phyloP scores from a whole-genome alignment of 2,888 invertebrate genomes.

The Autographa pulchrina region DNA sequence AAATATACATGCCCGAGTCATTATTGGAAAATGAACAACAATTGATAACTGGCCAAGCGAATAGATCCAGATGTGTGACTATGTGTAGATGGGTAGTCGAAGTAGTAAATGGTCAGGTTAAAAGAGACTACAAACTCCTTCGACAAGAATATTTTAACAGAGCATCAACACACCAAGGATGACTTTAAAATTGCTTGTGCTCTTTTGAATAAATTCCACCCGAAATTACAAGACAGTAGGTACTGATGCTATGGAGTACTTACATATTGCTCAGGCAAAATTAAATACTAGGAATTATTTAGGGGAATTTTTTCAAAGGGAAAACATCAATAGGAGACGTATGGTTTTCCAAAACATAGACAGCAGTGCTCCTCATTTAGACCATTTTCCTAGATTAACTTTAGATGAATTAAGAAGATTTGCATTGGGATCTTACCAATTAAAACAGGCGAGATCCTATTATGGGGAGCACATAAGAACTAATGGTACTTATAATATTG shows the following conservation, averaged over 20 bases:
- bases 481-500: conserved; percentile 11
- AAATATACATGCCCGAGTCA: conserved; percentile 16
- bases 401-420: conserved; percentile 15
- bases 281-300: too few relatives aligned
- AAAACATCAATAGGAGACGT: conserved; percentile 11
- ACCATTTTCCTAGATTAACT: conserved; percentile 15
- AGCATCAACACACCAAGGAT: conserved; percentile 17
- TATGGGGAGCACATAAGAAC: conserved; percentile 13
- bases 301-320: too few relatives aligned
- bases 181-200: conserved; percentile 18
- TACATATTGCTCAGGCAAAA: too few relatives aligned
- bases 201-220: conserved; percentile 20
- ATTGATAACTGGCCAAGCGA: too few relatives aligned
- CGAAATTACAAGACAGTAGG: neutral
- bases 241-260: too few relatives aligned
- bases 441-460: conserved; percentile 12
- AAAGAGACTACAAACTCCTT: conserved; percentile 20
- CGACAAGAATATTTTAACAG: conserved; percentile 23
- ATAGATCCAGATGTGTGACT: neutral
- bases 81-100: conserved; percentile 19
- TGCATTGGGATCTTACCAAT: conserved; percentile 17
- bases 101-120: conserved; percentile 10
- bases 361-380: conserved; percentile 19
- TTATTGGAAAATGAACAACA: conserved; percentile 10
- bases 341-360: conserved; percentile 19